Base-by-base conservation (phyloP, 2,797 vertebrate genomes). In the Catharus ustulatus region DNA sequence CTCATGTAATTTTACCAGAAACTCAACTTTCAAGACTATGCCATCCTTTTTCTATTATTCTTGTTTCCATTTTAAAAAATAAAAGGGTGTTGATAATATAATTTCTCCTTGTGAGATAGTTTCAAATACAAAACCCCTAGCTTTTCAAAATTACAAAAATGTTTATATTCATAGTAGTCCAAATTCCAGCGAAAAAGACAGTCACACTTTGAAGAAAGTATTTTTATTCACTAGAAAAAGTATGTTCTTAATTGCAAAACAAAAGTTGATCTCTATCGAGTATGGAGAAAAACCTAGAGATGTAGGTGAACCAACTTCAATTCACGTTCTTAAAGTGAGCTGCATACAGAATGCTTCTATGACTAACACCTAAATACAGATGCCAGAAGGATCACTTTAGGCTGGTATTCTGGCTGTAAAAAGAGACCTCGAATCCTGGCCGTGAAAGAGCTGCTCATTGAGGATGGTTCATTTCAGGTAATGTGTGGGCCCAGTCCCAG, bases 11-110 rank as follows among this genome's bases (percentile, higher is more conserved):
- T 93, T 89, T 71, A 92, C 59, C 59, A 69, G 10, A 90, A 93
- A 75, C 11, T 77, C 61, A 84, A 48, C 21, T 69, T 95, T 59
- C 23, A 81, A n/a, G 6, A 52, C 55, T 42, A 51, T 24, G 27
- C 11, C 78, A 27, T 23, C 4, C 46, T n/a, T 57, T 81, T 89
- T 61, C 24, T 87, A 42, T 93, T 94, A 86, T 15, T 57, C 40
- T 91, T 91, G 8, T 93, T 87, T 80, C 69, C 32, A 68, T 78
- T 95, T 93, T 38, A 34, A 93, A 86, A 95, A 68, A 26, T 24
- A 42, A 74, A 82, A 75, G 29, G 18, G 20, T 45, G 23, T 46
- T 66, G 34, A 54, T 80, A 69, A 59, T 64, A 62, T 29, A 2
- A 61, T 80, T 92, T 72, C 59, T 86, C 11, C 15, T 23, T 55